These are phyloP conservation scores for Meghimatium bilineatum DNA, from an alignment of 2,888 invertebrate genomes.

Conservation along the genomic window DNA sequence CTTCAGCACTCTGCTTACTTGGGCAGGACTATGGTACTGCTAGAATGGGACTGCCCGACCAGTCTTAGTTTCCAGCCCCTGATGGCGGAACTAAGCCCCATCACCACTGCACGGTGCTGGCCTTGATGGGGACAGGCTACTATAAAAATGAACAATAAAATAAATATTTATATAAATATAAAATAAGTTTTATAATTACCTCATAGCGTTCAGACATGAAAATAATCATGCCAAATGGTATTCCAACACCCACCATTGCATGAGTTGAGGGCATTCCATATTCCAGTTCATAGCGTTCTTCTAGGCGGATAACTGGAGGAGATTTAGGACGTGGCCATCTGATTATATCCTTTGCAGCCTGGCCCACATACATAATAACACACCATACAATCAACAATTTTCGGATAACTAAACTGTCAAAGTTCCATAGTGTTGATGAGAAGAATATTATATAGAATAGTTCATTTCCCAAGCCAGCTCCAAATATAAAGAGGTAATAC, in stretches of 20 bases:
- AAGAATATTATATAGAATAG: conserved; percentile 93
- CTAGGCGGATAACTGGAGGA: conserved; percentile 89
- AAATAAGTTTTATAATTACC: conserved; percentile 53
- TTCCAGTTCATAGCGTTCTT: conserved; percentile 91
- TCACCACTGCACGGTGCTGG: no score
- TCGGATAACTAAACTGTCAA: conserved; percentile 90
- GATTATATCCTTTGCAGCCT: conserved; percentile 91
- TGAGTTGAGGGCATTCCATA: conserved; percentile 97
- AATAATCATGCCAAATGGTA: conserved; percentile 89
- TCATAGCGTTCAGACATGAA: conserved; percentile 75
- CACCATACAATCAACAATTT: conserved; percentile 81
- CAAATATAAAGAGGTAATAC: conserved; percentile 90
- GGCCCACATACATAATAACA: conserved; percentile 78
- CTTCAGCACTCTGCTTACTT: no score
- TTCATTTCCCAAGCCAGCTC: conserved; percentile 92
- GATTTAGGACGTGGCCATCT: conserved; percentile 86
- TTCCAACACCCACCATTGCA: conserved; percentile 92
- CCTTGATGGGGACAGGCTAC: no score
- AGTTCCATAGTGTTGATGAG: conserved; percentile 96
- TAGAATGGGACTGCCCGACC: no score
- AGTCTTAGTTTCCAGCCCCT: no score
- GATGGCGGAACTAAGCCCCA: no score
- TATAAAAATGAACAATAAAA: no score
- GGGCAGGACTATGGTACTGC: no score
- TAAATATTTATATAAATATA: neutral